These are phyloP conservation scores for Zoroaster sp. DNA, from an alignment of 53 echinoderm and acorn worm species.

Conservation along the genomic window DNA sequence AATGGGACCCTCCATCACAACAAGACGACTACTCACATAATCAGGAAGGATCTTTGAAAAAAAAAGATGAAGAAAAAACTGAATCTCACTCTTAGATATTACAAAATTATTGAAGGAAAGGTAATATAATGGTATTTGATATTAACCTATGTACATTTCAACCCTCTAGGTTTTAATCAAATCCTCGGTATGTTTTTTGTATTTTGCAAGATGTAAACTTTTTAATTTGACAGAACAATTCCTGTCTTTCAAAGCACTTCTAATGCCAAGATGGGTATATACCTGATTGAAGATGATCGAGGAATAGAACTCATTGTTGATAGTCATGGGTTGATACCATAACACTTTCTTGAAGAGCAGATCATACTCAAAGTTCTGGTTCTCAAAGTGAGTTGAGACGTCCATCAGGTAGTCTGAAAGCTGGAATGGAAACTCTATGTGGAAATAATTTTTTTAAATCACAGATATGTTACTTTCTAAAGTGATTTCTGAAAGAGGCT, in stretches of 20 bases:
- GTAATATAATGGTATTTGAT: background rate
- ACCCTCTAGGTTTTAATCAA: background rate
- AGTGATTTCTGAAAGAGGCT: background rate
- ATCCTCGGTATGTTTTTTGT: background rate
- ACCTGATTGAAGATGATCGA: constrained; percentile 86
- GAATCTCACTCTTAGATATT: background rate
- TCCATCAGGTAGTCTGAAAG: constrained; percentile 85
- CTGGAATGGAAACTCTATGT: constrained; percentile 42
- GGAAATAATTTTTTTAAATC: background rate
- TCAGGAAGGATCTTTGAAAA: constrained; percentile 84
- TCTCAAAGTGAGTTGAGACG: constrained; percentile 69
- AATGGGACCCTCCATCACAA: constrained; percentile 53
- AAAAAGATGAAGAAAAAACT: too few species aligned
- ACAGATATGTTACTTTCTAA: background rate
- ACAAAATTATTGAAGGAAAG: background rate
- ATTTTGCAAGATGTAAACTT: too few species aligned
- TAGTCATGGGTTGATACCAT: constrained; percentile 72
- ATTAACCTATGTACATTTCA: background rate
- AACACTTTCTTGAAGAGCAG: constrained; percentile 76
- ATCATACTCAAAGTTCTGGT: constrained; percentile 46
- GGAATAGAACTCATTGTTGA: constrained; percentile 63
- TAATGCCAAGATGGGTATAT: background rate
- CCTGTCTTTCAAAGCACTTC: background rate
- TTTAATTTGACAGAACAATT: background rate
- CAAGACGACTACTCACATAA: constrained; percentile 60